Conservation (phyloP, 1,140 invertebrate genomes). For the Nasonia vitripennis region DNA sequence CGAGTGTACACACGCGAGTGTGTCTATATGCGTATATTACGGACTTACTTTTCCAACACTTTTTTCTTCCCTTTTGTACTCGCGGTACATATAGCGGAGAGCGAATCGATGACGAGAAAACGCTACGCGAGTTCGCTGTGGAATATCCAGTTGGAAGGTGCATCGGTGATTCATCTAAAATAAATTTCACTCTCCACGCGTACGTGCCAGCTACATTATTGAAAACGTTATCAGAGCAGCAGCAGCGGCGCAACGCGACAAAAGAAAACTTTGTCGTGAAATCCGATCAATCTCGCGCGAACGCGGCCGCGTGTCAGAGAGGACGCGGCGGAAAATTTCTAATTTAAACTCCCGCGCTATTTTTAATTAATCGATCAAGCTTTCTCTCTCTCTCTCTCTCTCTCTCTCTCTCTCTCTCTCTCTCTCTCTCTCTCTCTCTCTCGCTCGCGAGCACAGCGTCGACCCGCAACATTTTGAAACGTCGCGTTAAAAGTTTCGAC, state of each 20-base stretch:
- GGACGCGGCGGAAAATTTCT: conserved; percentile 27
- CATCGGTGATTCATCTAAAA: neutral
- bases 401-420: conserved; percentile 24
- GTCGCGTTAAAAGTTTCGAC: conserved; percentile 41
- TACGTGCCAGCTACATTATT: neutral
- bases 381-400: conserved; percentile 16
- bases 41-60: neutral
- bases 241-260: neutral
- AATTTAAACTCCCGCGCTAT: conserved; percentile 38
- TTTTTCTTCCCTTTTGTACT: conserved; percentile 10
- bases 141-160: neutral
- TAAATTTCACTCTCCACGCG: neutral
- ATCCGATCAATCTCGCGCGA: conserved; percentile 38
- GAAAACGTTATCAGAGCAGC: conserved; percentile 19
- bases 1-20: neutral
- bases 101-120: neutral
- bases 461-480: conserved; percentile 35
- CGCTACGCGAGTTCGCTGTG: neutral
- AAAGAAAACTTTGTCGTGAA: conserved; percentile 36
- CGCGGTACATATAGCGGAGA: neutral
- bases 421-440: too few species aligned
- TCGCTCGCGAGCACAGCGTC: neutral
- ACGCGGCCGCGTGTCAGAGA: neutral
- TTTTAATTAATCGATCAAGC: conserved; percentile 50
- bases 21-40: neutral